A percentile compares a stretch with the other conserved stretches of the same genome.
Conservation (phyloP, 2,797 vertebrate genomes). For the Yasuhikotakia modesta region DNA sequence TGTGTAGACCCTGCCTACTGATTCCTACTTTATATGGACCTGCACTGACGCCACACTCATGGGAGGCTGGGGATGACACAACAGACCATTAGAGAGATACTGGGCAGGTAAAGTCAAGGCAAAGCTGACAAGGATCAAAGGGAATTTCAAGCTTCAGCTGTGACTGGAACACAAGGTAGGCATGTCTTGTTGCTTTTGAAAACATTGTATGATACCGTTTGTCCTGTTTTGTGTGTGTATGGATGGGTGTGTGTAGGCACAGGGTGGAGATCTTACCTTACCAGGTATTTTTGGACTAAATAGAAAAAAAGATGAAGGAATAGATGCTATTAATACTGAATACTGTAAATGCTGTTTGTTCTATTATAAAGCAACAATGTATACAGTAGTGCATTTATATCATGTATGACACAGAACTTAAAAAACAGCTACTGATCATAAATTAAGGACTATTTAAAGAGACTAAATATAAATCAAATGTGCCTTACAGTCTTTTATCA, state of each 20-base stretch:
- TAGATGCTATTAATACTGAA: constrained; percentile 18
- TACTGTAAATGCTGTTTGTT: not conserved
- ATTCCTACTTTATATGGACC: constrained; percentile 48
- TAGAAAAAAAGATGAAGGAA: constrained; percentile 30
- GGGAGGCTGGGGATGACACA: constrained; percentile 32
- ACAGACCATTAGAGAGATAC: constrained; percentile 23
- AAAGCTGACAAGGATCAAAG: constrained; percentile 27
- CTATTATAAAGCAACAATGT: constrained; percentile 10
- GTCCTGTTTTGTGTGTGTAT: constrained; percentile 16
- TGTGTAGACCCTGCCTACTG: constrained; percentile 36
- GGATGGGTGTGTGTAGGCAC: constrained; percentile 15
- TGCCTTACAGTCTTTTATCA: not conserved
- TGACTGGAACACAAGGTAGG: constrained; percentile 44
- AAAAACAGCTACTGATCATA: not conserved
- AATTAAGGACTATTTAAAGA: not conserved
- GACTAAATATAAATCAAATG: not conserved
- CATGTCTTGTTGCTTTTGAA: not conserved
- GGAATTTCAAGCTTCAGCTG: constrained; percentile 16
- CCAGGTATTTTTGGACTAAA: constrained; percentile 46
- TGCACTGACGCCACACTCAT: constrained; percentile 44
- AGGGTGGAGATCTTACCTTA: constrained; percentile 29
- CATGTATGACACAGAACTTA: not conserved
- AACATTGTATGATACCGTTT: constrained; percentile 18
- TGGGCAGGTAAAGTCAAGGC: constrained; percentile 10
- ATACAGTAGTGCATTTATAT: constrained; percentile 1